Conservation (phyloP, 1,140 invertebrate species). For the Cataglyphis hispanica region DNA sequence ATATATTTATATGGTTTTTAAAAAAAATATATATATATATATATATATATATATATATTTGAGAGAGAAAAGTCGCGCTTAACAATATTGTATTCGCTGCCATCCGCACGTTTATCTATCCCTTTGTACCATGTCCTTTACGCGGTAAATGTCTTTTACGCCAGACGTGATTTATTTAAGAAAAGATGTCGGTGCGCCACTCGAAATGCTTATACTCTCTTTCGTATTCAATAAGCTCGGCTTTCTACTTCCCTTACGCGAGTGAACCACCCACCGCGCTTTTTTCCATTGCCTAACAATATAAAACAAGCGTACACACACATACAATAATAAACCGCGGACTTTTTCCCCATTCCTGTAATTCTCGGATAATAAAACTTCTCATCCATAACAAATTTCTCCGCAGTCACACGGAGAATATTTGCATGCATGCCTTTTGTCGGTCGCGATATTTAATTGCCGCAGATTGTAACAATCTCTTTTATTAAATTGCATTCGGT, state of each 20-base stretch:
- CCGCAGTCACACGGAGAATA: background rate
- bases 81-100: constrained; percentile 10
- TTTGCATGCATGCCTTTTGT: background rate
- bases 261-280: background rate
- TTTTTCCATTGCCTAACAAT: constrained; percentile 9
- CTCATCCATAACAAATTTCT: background rate
- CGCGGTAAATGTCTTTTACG: constrained; percentile 33
- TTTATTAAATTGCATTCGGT: background rate
- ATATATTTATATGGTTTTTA: too few species aligned
- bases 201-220: constrained; percentile 46
- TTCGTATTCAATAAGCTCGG: constrained; percentile 50
- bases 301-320: background rate
- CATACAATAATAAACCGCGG: background rate
- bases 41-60: constrained; percentile 22
- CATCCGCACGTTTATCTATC: constrained; percentile 13
- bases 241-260: constrained; percentile 35
- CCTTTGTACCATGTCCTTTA: constrained; percentile 29
- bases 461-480: background rate
- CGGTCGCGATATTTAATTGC: background rate
- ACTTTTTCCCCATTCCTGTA: background rate
- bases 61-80: background rate
- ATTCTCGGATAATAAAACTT: background rate
- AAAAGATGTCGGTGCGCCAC: constrained; percentile 22
- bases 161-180: constrained; percentile 51
- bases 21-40: constrained; percentile 29